These are phyloP conservation scores for Puma concolor DNA, from an alignment of 2,113 vertebrate genomes.

Conservation along the genomic window DNA sequence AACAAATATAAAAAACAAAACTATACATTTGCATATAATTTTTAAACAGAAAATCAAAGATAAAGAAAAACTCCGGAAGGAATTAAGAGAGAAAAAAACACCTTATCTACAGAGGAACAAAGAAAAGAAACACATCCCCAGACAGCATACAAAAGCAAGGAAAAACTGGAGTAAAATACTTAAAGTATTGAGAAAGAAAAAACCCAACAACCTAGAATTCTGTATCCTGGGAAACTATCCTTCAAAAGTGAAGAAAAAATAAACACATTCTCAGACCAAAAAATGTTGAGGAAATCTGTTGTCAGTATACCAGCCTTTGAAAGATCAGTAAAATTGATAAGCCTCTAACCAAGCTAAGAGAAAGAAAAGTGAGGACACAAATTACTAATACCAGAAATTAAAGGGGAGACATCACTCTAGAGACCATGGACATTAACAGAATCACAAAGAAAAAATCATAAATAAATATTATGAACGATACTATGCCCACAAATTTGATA, in stretches of 20 bases:
- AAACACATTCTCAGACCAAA: not conserved
- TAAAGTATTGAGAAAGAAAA: not conserved
- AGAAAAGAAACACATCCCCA: not conserved
- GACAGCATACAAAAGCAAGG: not conserved
- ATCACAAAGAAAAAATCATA: not conserved
- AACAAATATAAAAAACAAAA: not conserved
- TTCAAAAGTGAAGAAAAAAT: not conserved
- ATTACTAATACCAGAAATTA: not conserved
- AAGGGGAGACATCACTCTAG: not conserved
- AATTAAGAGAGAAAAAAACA: not conserved
- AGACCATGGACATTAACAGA: not conserved
- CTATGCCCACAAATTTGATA: not conserved
- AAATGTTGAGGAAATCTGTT: not conserved
- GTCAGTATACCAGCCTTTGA: not conserved
- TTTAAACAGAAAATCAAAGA: not conserved
- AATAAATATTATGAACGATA: not conserved
- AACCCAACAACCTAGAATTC: not conserved
- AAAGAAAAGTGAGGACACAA: not conserved
- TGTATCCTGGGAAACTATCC: not conserved
- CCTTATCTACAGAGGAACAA: not conserved
- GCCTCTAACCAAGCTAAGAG: not conserved
- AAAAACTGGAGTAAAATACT: not conserved
- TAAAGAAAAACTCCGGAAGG: not conserved
- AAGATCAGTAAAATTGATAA: not conserved
- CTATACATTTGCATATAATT: not conserved